Evolutionary conservation across 2,797 vertebrate genomes (phyloP).

Genomic region (Alauda arvensis): DNA sequence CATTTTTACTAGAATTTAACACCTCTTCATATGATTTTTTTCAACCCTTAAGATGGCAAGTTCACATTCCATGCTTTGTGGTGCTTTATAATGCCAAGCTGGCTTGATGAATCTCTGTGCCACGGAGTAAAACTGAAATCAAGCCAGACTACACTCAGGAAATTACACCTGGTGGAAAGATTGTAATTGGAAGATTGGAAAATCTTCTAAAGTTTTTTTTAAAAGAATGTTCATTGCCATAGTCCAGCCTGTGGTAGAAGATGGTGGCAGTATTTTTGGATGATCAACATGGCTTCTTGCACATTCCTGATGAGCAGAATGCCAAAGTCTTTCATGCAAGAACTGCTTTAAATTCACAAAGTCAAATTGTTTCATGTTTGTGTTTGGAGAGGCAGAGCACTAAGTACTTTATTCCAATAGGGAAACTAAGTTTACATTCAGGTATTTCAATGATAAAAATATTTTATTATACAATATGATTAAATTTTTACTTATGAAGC

Average conservation of each 20-base stretch:
- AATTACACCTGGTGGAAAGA: not conserved
- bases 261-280: not conserved
- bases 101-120: not conserved
- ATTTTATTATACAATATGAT: not conserved
- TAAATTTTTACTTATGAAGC: constrained; percentile 10
- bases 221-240: not conserved
- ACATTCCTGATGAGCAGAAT: not conserved
- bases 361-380: not conserved
- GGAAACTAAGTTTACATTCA: not conserved
- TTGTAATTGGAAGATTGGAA: accelerated
- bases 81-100: not conserved
- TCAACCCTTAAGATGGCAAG: not conserved
- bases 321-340: not conserved
- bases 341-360: not conserved
- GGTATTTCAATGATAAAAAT: not conserved
- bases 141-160: not conserved
- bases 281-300: not conserved
- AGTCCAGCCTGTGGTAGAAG: not conserved
- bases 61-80: not conserved
- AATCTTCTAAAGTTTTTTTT: accelerated
- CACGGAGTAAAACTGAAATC: not conserved
- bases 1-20: not conserved
- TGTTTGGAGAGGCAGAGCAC: not conserved
- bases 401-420: not conserved
- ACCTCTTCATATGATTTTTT: not conserved